Conservation (phyloP, 2,113 vertebrate species). For the Chamaetylas fuelleborni region DNA sequence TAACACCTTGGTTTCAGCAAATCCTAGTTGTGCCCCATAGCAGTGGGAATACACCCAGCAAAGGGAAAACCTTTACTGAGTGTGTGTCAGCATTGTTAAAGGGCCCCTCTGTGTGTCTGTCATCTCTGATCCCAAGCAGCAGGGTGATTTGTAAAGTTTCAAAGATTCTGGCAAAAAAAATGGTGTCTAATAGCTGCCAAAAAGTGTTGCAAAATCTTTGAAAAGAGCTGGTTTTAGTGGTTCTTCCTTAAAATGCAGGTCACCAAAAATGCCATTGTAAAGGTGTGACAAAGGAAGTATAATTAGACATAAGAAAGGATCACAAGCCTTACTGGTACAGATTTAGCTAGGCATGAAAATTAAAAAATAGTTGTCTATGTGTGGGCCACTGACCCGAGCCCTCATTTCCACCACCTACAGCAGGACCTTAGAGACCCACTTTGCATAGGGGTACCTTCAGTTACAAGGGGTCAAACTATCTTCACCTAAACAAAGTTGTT, state of each 20-base stretch:
- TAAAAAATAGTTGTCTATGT: rapidly evolving
- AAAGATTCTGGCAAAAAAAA: neutral
- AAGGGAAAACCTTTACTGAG: neutral
- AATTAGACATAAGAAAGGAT: neutral
- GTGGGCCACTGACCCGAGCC: neutral
- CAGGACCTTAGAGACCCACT: neutral
- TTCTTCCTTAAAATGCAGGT: neutral
- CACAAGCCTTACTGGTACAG: neutral
- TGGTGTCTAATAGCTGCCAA: neutral
- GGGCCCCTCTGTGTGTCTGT: neutral
- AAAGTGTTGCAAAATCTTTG: neutral
- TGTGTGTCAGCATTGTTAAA: neutral
- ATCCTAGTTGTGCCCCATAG: neutral
- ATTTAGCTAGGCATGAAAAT: neutral
- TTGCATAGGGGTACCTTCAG: neutral
- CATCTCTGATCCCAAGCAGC: neutral
- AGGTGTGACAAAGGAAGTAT: neutral
- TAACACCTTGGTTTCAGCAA: neutral
- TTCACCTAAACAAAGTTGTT: neutral
- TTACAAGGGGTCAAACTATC: neutral
- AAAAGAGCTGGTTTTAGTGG: neutral
- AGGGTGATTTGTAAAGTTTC: neutral
- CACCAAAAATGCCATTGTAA: neutral
- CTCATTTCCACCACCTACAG: neutral
- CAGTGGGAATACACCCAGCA: neutral